Evolutionary conservation across 2,888 invertebrate genomes (phyloP), one percentile per base, ranked within the genome.

Genomic region (Prosopocoilus inquinatus): DNA sequence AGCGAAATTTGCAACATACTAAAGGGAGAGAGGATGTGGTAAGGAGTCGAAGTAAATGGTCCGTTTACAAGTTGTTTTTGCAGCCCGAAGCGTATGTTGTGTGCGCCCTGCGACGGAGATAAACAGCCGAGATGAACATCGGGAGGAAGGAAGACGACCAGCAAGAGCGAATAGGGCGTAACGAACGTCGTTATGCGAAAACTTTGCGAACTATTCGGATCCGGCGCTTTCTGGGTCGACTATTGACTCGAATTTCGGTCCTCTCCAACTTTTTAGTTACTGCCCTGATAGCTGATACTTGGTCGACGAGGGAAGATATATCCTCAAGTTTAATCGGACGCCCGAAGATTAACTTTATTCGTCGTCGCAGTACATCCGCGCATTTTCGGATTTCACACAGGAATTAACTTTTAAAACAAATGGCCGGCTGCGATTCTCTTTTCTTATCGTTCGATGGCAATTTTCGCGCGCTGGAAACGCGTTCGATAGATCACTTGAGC

Each of bases 61-160:
- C 66, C 68, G 67, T 65, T 67, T 67, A 69, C 67, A 67, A 68
- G 67, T 67, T 69, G 68, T 69, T 69, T 69, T 69, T 68, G 64
- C 64, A 58, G 62, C 64, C 54, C 58, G 54, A 50, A 66, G 57
- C 67, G 67, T 68, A 68, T 67, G 69, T 62, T 67, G 57, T 67
- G 57, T 59, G 34, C 55, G 58, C 61, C 64, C 56, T 61, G 59
- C 64, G 64, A 66, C 41, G 62, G 59, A 54, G 57, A 55, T 46
- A 61, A 50, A 28, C 20, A 28, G 7, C 7, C 49, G 60, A 57
- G 50, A 57, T 57, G 54, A 61, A 60, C 60, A 55, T 50, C 35
- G 50, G 41, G 58, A 47, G 38, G 46, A 57, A 64, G 46, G 47
- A 53, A 58, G 64, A 63, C 16, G 44, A 47, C 43, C 43, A 43